These are phyloP conservation scores for Orius insidiosus DNA, from an alignment of 1,140 invertebrate genomes.

Conservation along the genomic window DNA sequence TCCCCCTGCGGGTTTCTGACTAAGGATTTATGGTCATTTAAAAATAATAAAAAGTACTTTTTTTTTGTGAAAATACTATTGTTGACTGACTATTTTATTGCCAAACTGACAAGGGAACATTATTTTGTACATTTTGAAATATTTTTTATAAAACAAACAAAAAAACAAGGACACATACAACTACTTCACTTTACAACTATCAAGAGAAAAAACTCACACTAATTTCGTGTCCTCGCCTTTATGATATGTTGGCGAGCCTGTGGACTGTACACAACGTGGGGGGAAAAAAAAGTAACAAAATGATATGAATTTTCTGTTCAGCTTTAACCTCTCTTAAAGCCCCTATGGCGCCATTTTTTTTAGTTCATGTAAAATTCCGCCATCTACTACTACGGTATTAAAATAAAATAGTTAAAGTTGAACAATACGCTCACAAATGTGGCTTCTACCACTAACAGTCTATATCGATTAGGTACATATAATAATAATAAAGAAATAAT, in stretches of 20 bases:
- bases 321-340: constrained; percentile 8
- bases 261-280: constrained; percentile 14
- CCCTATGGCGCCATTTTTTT: no score
- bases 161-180: constrained; percentile 14
- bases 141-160: constrained; percentile 4
- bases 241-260: constrained; percentile 12
- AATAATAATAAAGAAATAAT: no score
- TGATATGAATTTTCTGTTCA: constrained; percentile 9
- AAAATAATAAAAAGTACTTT: background rate
- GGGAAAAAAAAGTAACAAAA: constrained; percentile 6
- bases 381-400: no score
- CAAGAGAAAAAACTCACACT: constrained; percentile 11
- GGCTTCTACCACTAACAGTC: constrained; percentile 15
- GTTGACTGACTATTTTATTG: constrained; percentile 15
- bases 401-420: constrained; percentile 14
- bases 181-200: constrained; percentile 13
- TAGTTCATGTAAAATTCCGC: no score
- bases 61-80: constrained; percentile 12
- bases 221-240: constrained; percentile 7
- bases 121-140: constrained; percentile 12
- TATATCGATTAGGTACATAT: constrained; percentile 14
- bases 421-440: constrained; percentile 6
- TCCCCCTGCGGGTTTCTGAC: no score
- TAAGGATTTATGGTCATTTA: no score
- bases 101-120: constrained; percentile 10